Conservation (phyloP, 2,113 vertebrate genomes). For the Cyanoderma ruficeps region DNA sequence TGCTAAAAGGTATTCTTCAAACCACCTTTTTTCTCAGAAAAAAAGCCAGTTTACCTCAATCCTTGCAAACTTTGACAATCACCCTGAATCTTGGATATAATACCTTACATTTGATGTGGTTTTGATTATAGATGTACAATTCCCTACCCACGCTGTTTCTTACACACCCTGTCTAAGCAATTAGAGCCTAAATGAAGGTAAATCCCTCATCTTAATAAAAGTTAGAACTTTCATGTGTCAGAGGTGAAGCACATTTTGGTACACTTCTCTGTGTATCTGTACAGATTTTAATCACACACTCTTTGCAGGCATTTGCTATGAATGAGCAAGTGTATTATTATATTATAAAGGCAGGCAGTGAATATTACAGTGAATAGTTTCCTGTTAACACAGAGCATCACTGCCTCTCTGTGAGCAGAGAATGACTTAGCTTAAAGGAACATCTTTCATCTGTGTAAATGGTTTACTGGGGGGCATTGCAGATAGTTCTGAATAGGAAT, state of each 20-base stretch:
- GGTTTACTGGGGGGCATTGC: not conserved
- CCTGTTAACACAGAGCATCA: constrained; percentile 4
- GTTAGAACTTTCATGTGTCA: not conserved
- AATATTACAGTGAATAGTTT: constrained; percentile 33
- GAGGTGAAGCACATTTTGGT: not conserved
- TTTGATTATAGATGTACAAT: not conserved
- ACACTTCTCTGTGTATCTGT: not conserved
- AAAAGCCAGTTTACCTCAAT: not conserved
- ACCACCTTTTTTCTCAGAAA: not conserved
- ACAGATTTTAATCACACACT: constrained; percentile 2
- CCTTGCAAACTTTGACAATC: not conserved
- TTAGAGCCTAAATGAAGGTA: not conserved
- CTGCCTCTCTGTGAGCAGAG: not conserved
- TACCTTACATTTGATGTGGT: not conserved
- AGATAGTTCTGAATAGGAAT: constrained; percentile 13
- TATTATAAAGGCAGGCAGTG: not conserved
- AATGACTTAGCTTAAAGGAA: constrained; percentile 2
- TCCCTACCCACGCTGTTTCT: not conserved
- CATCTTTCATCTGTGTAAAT: constrained; percentile 16
- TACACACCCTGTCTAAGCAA: not conserved
- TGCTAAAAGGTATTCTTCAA: not conserved
- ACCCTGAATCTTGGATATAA: not conserved
- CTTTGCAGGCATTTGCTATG: not conserved
- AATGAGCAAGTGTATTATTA: constrained; percentile 33
- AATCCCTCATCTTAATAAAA: not conserved